Evolutionary conservation across 2,888 invertebrate species (phyloP).

Genomic region (Dryococelus australis): DNA sequence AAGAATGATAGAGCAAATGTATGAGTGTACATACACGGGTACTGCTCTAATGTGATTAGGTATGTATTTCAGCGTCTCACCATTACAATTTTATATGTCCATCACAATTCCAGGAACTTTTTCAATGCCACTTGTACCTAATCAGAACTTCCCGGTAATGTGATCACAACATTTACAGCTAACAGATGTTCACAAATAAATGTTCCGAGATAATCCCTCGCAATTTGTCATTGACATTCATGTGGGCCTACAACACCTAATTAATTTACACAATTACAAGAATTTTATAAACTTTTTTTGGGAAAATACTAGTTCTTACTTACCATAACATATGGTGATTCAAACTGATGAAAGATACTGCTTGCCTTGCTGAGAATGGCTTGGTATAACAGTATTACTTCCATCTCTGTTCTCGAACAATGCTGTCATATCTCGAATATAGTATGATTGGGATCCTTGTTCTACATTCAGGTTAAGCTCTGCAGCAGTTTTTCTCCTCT

Average conservation of each 20-base stretch:
- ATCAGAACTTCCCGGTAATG: neutral
- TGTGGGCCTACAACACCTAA: neutral
- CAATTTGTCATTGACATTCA: neutral
- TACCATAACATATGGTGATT: neutral
- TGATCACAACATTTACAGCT: neutral
- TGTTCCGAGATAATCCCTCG: neutral
- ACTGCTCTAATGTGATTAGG: no score
- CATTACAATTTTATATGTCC: no score
- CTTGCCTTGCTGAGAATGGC: slow-evolving; percentile 33
- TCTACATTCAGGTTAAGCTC: slow-evolving; percentile 6
- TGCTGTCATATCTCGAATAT: slow-evolving; percentile 83
- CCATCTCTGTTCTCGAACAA: slow-evolving; percentile 67
- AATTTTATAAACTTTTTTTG: neutral
- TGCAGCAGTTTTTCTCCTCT: slow-evolving; percentile 39
- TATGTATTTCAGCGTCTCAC: no score
- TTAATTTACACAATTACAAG: neutral
- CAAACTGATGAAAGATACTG: slow-evolving; percentile 37
- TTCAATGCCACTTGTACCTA: no score
- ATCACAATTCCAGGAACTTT: no score
- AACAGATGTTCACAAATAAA: neutral
- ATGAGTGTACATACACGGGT: no score
- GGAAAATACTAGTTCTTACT: neutral
- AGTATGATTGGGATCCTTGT: slow-evolving; percentile 68
- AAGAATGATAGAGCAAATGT: no score
- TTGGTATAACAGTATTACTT: slow-evolving; percentile 24